These are phyloP conservation scores for Orchestes rusci DNA, from an alignment of 2,888 invertebrate species.

Conservation along the genomic window DNA sequence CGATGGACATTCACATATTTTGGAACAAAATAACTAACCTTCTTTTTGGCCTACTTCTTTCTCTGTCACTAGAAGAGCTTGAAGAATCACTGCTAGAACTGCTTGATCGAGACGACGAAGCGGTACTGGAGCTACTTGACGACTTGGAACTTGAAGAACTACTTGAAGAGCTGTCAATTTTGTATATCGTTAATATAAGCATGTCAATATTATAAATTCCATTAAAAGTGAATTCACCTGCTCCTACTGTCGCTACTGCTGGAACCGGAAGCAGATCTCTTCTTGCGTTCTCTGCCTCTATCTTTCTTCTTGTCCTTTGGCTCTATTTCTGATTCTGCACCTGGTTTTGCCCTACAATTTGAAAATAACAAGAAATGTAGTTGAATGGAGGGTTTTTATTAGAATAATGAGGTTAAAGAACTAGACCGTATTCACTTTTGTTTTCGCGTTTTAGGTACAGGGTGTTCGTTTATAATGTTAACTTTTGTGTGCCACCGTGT, in stretches of 20 bases:
- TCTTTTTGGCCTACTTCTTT: slow-evolving; percentile 57
- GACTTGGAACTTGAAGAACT: slow-evolving; percentile 77
- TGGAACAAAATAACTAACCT: slow-evolving; percentile 48
- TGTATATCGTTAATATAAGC: background rate
- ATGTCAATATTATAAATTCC: too few species aligned
- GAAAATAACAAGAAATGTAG: too few species aligned
- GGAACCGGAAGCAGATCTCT: slow-evolving; percentile 64
- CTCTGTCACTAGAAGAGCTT: slow-evolving; percentile 58
- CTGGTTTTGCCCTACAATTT: slow-evolving; percentile 62
- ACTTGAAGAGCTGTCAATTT: slow-evolving; percentile 60
- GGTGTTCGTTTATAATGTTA: too few species aligned
- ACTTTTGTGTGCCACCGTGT: too few species aligned
- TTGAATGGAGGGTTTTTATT: too few species aligned
- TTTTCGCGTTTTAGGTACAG: too few species aligned
- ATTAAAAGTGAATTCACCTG: slow-evolving; percentile 19
- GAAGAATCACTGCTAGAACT: slow-evolving; percentile 55
- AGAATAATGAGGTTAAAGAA: too few species aligned
- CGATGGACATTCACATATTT: too few species aligned
- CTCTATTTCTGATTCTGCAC: slow-evolving; percentile 61
- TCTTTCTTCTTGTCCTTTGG: slow-evolving; percentile 64
- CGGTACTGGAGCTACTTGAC: slow-evolving; percentile 69
- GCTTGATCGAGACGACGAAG: slow-evolving; percentile 48
- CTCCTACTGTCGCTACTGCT: slow-evolving; percentile 74
- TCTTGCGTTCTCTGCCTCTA: slow-evolving; percentile 55
- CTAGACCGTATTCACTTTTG: too few species aligned